Evolutionary conservation across 2,797 vertebrate genomes (phyloP).

Genomic region (Uromys caudimaculatus): DNA sequence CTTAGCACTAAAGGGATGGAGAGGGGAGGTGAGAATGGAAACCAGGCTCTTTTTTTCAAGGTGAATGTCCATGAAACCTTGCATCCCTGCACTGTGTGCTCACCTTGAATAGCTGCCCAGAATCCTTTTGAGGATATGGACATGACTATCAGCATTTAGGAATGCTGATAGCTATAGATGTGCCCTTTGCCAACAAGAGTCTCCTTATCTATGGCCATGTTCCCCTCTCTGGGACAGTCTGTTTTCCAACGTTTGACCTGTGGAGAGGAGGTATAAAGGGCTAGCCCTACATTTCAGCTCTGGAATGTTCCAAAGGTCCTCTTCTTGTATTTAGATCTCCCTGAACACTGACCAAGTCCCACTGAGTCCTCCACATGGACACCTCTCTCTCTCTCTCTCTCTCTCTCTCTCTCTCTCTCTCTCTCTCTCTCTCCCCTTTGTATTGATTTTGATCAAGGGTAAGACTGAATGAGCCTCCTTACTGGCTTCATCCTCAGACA

Average conservation of each 20-base stretch:
- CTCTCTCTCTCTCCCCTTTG: too few species aligned
- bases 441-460: too few species aligned
- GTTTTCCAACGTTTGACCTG: background rate
- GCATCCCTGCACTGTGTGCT: background rate
- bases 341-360: too few species aligned
- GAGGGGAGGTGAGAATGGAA: background rate
- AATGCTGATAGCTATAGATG: accelerated
- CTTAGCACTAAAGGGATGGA: background rate
- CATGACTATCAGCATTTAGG: accelerated
- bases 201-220: background rate
- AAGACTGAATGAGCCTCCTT: background rate
- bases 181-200: background rate
- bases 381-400: background rate
- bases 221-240: background rate
- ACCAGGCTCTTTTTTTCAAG: background rate
- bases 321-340: too few species aligned
- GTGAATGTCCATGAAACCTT: background rate
- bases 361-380: too few species aligned
- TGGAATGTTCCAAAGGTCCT: too few species aligned
- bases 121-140: background rate
- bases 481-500: too few species aligned
- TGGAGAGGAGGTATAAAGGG: background rate
- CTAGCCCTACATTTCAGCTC: too few species aligned
- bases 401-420: too few species aligned
- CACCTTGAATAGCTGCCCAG: background rate